These are phyloP conservation scores for Tenodera sinensis DNA, from an alignment of 2,888 invertebrate species.

Conservation along the genomic window DNA sequence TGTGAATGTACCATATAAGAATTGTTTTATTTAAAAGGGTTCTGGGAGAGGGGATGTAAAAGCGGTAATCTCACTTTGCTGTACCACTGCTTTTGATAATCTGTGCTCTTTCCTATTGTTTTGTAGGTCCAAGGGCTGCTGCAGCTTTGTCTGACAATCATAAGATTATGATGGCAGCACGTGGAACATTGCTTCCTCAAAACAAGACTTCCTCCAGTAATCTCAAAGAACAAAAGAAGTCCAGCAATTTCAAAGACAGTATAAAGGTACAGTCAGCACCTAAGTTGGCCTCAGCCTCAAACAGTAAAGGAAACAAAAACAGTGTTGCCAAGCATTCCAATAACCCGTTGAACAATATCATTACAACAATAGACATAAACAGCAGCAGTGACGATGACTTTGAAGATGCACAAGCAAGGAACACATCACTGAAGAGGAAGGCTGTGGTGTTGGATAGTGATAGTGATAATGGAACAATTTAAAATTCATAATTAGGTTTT, in stretches of 20 bases:
- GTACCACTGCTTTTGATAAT: no score
- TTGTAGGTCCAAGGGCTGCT: slow-evolving; percentile 28
- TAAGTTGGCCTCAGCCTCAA: neutral
- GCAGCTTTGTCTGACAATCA: slow-evolving; percentile 20
- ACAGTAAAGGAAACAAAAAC: neutral
- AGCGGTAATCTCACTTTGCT: no score
- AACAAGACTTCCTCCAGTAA: neutral
- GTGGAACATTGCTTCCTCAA: neutral
- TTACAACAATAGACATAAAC: neutral
- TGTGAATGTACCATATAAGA: no score
- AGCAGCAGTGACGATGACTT: neutral
- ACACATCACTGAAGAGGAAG: neutral
- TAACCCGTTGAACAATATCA: neutral
- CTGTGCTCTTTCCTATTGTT: neutral
- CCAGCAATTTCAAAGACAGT: neutral
- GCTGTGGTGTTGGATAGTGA: neutral
- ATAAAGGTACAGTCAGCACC: no score
- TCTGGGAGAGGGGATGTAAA: no score
- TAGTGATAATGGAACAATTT: neutral
- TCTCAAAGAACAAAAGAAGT: neutral
- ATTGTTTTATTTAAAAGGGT: no score
- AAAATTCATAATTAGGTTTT: neutral
- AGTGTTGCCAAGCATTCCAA: neutral
- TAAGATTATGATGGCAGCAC: slow-evolving; percentile 25
- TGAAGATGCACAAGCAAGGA: neutral